Evolutionary conservation across 2,888 invertebrate genomes (phyloP).

Genomic region (Priocnemis perturbator): DNA sequence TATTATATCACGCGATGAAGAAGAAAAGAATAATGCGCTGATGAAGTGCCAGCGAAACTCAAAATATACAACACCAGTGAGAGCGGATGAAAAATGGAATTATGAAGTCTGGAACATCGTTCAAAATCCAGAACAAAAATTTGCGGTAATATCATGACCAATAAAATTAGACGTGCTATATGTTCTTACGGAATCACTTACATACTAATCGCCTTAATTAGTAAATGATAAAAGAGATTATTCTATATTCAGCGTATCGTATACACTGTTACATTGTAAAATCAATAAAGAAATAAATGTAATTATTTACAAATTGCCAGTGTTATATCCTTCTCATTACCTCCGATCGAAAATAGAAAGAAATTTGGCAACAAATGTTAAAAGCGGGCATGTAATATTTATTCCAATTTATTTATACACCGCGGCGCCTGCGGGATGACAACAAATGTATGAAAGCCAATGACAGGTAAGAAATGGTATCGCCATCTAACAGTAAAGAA

Average conservation of each 20-base stretch:
- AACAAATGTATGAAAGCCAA: too few species aligned
- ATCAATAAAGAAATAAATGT: constrained; percentile 71
- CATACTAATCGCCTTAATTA: constrained; percentile 72
- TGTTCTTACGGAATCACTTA: constrained; percentile 69
- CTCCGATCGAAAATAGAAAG: too few species aligned
- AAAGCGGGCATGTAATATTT: too few species aligned
- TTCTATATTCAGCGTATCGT: constrained; percentile 69
- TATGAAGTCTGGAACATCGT: constrained; percentile 2
- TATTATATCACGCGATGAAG: constrained; percentile 29
- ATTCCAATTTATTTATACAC: too few species aligned
- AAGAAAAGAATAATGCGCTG: constrained; percentile 1
- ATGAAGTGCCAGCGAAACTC: not conserved
- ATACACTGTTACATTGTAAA: constrained; percentile 70
- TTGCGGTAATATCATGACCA: constrained; percentile 56
- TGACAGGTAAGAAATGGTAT: too few species aligned
- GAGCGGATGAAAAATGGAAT: constrained; percentile 6
- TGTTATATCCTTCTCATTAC: not conserved
- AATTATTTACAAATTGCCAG: constrained; percentile 66
- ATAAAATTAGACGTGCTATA: constrained; percentile 64
- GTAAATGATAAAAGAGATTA: constrained; percentile 66
- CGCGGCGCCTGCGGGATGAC: too few species aligned
- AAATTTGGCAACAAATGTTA: too few species aligned
- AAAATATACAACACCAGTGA: too few species aligned
- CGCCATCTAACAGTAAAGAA: too few species aligned
- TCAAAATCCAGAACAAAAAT: constrained; percentile 32